Conservation (phyloP, 1,140 invertebrate species). For the Drosophila prosaltans region DNA sequence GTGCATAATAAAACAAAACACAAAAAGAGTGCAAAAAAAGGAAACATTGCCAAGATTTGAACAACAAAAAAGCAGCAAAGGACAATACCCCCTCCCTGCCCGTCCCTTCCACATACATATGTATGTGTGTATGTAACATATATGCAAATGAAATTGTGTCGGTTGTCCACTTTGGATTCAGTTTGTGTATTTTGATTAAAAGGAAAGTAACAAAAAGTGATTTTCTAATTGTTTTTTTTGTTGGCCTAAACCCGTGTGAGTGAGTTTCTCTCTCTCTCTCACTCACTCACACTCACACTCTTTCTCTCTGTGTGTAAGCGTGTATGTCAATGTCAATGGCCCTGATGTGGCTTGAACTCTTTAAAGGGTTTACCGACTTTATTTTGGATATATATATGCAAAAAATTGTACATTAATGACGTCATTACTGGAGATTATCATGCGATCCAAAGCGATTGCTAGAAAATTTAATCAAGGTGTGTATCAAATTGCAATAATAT, state of each 20-base stretch:
- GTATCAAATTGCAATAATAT: constrained; percentile 11
- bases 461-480: constrained; percentile 77
- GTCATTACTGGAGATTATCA: constrained; percentile 76
- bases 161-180: constrained; percentile 41
- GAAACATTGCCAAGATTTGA: constrained; percentile 45
- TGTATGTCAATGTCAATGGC: constrained; percentile 72
- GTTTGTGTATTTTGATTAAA: constrained; percentile 59
- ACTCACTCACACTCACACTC: no score
- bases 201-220: constrained; percentile 45
- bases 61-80: constrained; percentile 34
- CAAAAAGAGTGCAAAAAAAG: constrained; percentile 1
- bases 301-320: no score
- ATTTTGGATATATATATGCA: constrained; percentile 31
- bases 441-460: constrained; percentile 80
- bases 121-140: background rate
- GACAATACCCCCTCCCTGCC: background rate
- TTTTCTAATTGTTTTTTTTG: constrained; percentile 66
- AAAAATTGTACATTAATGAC: constrained; percentile 64
- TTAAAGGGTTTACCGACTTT: constrained; percentile 21
- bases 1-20: constrained; percentile 30
- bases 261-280: no score
- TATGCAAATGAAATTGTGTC: constrained; percentile 76
- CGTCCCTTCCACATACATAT: background rate
- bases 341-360: constrained; percentile 41
- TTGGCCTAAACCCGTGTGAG: background rate